Conservation (phyloP, 2,888 invertebrate species). For the Acronicta alni region DNA sequence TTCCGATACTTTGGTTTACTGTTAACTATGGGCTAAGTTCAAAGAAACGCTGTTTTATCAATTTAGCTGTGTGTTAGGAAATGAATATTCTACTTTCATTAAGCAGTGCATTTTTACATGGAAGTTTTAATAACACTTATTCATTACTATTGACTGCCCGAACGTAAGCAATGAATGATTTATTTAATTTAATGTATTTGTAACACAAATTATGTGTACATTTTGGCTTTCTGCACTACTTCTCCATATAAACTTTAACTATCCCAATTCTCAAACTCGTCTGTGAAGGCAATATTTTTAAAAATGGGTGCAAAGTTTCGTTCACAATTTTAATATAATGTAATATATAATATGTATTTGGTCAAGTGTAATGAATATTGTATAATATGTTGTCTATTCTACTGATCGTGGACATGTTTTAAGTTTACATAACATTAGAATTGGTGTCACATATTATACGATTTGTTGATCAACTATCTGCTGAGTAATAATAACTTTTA, state of each 20-base stretch:
- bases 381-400: constrained; percentile 28
- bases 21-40: no score
- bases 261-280: no score
- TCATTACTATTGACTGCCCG: no score
- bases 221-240: no score
- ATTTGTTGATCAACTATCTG: constrained; percentile 27
- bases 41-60: not conserved
- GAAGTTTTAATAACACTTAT: constrained; percentile 27
- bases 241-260: no score
- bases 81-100: constrained; percentile 7
- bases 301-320: no score
- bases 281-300: no score
- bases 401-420: constrained; percentile 13
- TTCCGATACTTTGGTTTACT: not conserved
- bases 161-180: no score
- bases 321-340: no score
- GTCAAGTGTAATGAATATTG: constrained; percentile 40
- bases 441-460: constrained; percentile 32
- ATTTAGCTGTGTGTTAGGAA: not conserved
- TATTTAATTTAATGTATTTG: no score
- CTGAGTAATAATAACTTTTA: constrained; percentile 34
- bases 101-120: constrained; percentile 20
- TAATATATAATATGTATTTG: no score
- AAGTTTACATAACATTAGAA: constrained; percentile 48
- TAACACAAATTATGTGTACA: no score